Evolutionary conservation across 92 coral and sea anemone genomes (phyloP).

Genomic region (Epizoanthus stellaris): DNA sequence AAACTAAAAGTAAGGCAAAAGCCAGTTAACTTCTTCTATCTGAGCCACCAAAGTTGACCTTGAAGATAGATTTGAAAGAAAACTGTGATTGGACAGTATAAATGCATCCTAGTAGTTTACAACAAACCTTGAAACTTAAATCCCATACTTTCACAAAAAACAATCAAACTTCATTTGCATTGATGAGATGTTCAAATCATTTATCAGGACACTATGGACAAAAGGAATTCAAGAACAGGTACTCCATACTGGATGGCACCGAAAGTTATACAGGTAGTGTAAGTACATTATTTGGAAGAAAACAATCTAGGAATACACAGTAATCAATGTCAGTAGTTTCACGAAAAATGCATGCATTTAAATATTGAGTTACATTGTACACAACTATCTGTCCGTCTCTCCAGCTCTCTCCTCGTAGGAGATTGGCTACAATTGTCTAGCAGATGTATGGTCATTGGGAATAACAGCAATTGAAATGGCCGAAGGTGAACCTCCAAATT

Average conservation of each 20-base stretch:
- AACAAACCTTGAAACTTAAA: too few species aligned
- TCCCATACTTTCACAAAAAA: too few species aligned
- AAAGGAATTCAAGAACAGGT: constrained; percentile 94
- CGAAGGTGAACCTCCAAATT: constrained; percentile 97
- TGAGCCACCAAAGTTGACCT: too few species aligned
- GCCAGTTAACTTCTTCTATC: too few species aligned
- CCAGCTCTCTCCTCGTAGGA: constrained; percentile 71
- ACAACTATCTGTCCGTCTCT: too few species aligned
- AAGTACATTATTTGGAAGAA: too few species aligned
- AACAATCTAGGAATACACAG: too few species aligned
- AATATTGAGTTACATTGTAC: background rate
- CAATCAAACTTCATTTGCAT: background rate
- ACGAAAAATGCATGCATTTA: too few species aligned
- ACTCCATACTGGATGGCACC: constrained; percentile 99
- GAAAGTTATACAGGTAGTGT: constrained; percentile 90
- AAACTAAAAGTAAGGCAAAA: background rate
- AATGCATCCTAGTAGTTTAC: background rate
- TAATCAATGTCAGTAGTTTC: too few species aligned
- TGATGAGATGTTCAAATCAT: background rate
- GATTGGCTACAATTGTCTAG: constrained; percentile 88
- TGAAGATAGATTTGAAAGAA: too few species aligned
- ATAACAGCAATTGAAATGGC: constrained; percentile 99
- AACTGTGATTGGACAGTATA: too few species aligned
- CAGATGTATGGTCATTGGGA: constrained; percentile 97
- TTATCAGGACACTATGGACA: constrained; percentile 95